These are phyloP conservation scores for Protosalanx chinensis DNA, from an alignment of 2,797 vertebrate genomes.

Conservation along the genomic window DNA sequence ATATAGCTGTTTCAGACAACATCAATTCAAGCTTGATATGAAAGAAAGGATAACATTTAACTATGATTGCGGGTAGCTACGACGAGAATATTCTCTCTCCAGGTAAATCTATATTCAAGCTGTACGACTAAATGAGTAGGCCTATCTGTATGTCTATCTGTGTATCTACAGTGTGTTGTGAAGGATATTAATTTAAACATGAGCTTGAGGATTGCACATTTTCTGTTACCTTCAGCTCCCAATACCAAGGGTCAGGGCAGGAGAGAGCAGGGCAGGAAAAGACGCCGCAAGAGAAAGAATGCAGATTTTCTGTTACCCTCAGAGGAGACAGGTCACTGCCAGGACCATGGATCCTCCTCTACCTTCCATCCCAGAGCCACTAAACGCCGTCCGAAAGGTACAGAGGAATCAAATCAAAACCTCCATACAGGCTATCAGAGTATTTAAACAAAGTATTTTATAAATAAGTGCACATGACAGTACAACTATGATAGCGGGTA, in stretches of 20 bases:
- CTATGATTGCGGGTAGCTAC: slow-evolving; percentile 4
- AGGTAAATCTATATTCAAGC: not conserved
- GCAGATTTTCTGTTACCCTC: too few relatives aligned
- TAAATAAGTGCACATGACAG: too few relatives aligned
- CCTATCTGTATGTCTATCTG: too few relatives aligned
- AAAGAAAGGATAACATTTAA: slow-evolving; percentile 1
- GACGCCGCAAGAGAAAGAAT: not conserved
- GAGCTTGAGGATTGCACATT: not conserved
- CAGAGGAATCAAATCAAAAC: not conserved
- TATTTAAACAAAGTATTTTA: not conserved
- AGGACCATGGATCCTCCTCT: not conserved
- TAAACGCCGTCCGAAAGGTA: slow-evolving; percentile 5
- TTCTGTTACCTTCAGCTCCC: not conserved
- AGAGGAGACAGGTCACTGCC: not conserved
- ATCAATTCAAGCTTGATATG: slow-evolving; percentile 7
- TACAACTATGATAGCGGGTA: too few relatives aligned
- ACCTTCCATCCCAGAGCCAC: not conserved
- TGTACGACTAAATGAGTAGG: too few relatives aligned
- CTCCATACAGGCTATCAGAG: not conserved
- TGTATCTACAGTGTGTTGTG: not conserved
- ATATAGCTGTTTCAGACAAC: slow-evolving; percentile 7
- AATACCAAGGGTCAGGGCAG: not conserved
- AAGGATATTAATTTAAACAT: not conserved
- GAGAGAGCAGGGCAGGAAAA: not conserved
- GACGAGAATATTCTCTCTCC: not conserved